Evolutionary conservation across 1,140 invertebrate genomes (phyloP).

Genomic region (Brachionus rotundiformis): DNA sequence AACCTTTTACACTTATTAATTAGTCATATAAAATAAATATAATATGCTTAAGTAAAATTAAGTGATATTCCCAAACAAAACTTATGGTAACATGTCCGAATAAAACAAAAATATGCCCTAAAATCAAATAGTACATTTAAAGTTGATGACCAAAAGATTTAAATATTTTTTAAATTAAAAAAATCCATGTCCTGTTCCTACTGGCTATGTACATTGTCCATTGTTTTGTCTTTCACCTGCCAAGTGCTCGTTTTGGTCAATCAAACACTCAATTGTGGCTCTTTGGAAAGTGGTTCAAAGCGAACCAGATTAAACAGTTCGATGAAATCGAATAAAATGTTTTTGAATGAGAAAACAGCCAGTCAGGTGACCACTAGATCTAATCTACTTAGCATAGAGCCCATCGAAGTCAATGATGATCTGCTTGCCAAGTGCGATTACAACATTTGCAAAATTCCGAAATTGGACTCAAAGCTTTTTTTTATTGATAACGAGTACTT

Average conservation of each 20-base stretch:
- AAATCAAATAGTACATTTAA: too few species aligned
- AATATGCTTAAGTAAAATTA: too few species aligned
- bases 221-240: neutral
- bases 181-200: constrained; percentile 25
- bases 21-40: too few species aligned
- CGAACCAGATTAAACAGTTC: neutral
- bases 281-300: neutral
- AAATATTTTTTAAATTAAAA: too few species aligned
- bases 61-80: too few species aligned
- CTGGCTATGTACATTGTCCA: neutral
- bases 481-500: constrained; percentile 19
- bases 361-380: neutral
- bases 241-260: neutral
- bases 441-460: neutral
- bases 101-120: too few species aligned
- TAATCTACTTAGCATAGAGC: neutral
- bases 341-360: neutral
- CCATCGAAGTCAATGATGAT: neutral
- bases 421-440: neutral
- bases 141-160: too few species aligned
- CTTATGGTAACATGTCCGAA: too few species aligned
- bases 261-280: neutral
- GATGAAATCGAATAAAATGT: neutral
- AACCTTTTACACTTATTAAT: too few species aligned
- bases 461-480: neutral